Percentiles rank a stretch among this genome's conserved stretches.
phyloP scores from a whole-genome alignment of 1,140 invertebrate species.

The Chionoecetes opilio region DNA sequence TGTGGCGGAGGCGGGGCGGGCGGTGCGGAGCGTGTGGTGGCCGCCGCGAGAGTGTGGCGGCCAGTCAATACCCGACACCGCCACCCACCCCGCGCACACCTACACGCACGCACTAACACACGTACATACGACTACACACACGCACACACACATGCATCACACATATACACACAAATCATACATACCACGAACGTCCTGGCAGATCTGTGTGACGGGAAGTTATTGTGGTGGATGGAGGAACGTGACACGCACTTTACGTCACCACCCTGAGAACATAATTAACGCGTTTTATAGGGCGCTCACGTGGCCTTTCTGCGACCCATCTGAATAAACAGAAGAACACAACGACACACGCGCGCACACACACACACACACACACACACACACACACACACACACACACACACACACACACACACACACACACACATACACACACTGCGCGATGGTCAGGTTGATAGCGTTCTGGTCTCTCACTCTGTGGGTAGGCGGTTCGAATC shows the following conservation, averaged over 20 bases:
- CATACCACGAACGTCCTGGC: not conserved
- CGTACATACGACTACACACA: conserved; percentile 29
- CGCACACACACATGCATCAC: conserved; percentile 50
- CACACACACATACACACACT: conserved; percentile 58
- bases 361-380: conserved; percentile 64
- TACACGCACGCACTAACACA: conserved; percentile 71
- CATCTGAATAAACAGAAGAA: not conserved
- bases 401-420: conserved; percentile 64
- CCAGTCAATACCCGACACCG: conserved; percentile 75
- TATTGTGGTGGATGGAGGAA: not conserved
- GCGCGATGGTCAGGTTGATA: too few relatives aligned
- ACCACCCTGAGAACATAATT: not conserved
- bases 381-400: conserved; percentile 57
- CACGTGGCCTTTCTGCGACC: not conserved
- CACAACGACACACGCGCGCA: not conserved
- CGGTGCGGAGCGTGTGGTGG: conserved; percentile 50
- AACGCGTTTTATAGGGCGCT: not conserved
- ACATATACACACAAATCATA: conserved; percentile 41
- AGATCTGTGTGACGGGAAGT: not conserved
- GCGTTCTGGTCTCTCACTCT: too few relatives aligned
- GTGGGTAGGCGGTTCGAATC: too few relatives aligned
- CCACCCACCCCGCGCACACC: conserved; percentile 76
- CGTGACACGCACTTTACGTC: not conserved
- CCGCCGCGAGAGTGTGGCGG: conserved; percentile 60
- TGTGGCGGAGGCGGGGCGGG: not conserved